phyloP scores from a whole-genome alignment of 1,140 invertebrate genomes.

The Pachypsylla venusta region DNA sequence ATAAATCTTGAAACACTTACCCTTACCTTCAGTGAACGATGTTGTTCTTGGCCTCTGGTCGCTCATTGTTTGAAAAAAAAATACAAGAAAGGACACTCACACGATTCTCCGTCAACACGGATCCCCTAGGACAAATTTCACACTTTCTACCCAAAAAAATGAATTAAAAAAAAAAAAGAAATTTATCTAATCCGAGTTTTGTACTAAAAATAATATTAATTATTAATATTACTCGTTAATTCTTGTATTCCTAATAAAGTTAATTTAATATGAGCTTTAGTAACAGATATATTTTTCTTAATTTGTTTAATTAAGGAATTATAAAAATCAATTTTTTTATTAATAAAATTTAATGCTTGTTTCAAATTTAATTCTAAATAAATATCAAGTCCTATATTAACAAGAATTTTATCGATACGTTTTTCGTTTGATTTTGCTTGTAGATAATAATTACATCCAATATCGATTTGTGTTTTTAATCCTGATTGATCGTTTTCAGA shows the following conservation, averaged over 20 bases:
- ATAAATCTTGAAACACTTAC: too few species aligned
- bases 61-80: constrained; percentile 2
- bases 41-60: constrained; percentile 6
- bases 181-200: too few species aligned
- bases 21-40: constrained; percentile 3
- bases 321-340: constrained; percentile 47
- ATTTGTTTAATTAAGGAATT: constrained; percentile 44
- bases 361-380: constrained; percentile 54
- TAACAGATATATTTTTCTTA: constrained; percentile 45
- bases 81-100: not conserved
- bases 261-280: constrained; percentile 65
- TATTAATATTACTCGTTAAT: too few species aligned
- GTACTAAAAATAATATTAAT: too few species aligned
- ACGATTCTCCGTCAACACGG: too few species aligned
- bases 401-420: constrained; percentile 39
- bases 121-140: too few species aligned
- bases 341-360: constrained; percentile 53
- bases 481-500: constrained; percentile 34
- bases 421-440: constrained; percentile 51
- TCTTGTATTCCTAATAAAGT: constrained; percentile 48
- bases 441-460: constrained; percentile 60
- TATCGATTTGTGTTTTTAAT: constrained; percentile 62
- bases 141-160: too few species aligned
- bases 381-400: constrained; percentile 59
- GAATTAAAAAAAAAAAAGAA: too few species aligned